phyloP scores from a whole-genome alignment of 2,888 invertebrate genomes.

The Gisinianus flammeolus region DNA sequence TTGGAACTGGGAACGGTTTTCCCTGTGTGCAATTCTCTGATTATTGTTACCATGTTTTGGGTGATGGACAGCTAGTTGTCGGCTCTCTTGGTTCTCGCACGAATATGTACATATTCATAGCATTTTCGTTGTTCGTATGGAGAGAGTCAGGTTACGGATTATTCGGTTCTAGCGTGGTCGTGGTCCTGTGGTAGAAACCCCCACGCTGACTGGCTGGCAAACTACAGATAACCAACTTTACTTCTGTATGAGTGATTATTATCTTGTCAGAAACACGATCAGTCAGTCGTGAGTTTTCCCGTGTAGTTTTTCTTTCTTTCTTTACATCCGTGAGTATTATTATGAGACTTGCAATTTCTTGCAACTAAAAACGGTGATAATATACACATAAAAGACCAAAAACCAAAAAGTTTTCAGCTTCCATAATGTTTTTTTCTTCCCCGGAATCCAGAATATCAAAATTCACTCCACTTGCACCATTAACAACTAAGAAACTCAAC shows the following conservation, averaged over 20 bases:
- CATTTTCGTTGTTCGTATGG: background rate
- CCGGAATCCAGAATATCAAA: too few relatives aligned
- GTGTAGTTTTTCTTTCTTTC: background rate
- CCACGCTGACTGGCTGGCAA: background rate
- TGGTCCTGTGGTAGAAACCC: background rate
- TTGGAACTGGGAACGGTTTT: too few relatives aligned
- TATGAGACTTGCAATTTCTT: too few relatives aligned
- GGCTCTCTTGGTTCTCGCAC: background rate
- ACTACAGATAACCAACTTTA: slow-evolving; percentile 10
- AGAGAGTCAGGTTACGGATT: background rate
- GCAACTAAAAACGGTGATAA: too few relatives aligned
- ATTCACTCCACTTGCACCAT: too few relatives aligned
- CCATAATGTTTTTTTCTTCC: too few relatives aligned
- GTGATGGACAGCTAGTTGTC: background rate
- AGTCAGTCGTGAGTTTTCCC: slow-evolving; percentile 15
- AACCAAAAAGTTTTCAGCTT: too few relatives aligned
- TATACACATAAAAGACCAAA: too few relatives aligned
- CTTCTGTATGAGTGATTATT: slow-evolving; percentile 14
- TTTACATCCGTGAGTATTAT: background rate
- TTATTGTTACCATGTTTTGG: background rate
- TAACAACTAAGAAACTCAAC: too few relatives aligned
- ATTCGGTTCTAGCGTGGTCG: slow-evolving; percentile 15
- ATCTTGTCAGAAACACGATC: slow-evolving; percentile 29
- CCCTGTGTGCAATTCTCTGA: slow-evolving; percentile 13
- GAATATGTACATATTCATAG: background rate